Conservation (phyloP, 2,113 vertebrate genomes). For the Corapipo altera region DNA sequence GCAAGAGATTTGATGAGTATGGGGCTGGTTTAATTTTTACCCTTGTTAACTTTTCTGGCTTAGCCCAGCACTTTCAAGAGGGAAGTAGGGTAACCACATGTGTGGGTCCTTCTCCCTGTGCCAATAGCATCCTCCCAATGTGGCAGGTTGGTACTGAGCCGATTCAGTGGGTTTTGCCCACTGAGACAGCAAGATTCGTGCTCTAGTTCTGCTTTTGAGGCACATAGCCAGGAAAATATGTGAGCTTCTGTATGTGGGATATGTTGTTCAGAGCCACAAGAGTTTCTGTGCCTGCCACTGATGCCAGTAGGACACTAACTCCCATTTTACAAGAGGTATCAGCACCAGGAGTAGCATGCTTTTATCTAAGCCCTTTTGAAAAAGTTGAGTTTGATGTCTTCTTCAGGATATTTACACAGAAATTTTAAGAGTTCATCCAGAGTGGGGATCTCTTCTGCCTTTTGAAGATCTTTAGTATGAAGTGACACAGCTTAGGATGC, state of each 20-base stretch:
- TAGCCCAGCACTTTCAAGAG: neutral
- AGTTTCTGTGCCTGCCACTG: neutral
- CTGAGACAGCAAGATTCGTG: neutral
- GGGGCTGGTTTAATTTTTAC: neutral
- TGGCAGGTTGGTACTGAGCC: neutral
- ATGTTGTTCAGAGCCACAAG: neutral
- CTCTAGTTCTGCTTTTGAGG: neutral
- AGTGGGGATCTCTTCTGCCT: neutral
- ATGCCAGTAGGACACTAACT: neutral
- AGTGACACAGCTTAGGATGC: accelerated
- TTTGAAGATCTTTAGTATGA: neutral
- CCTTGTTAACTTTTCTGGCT: neutral
- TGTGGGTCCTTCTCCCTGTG: neutral
- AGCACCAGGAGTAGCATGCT: neutral
- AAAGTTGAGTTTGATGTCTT: neutral
- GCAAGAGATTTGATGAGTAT: neutral
- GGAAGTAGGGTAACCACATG: neutral
- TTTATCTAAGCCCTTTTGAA: neutral
- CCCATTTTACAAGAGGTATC: neutral
- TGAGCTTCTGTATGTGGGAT: neutral
- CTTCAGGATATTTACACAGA: neutral
- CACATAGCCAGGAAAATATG: neutral
- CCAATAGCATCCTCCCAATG: neutral
- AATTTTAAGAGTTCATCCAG: neutral
- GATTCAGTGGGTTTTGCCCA: neutral